Conservation (phyloP, 2,888 invertebrate species). For the Metalampra italica region DNA sequence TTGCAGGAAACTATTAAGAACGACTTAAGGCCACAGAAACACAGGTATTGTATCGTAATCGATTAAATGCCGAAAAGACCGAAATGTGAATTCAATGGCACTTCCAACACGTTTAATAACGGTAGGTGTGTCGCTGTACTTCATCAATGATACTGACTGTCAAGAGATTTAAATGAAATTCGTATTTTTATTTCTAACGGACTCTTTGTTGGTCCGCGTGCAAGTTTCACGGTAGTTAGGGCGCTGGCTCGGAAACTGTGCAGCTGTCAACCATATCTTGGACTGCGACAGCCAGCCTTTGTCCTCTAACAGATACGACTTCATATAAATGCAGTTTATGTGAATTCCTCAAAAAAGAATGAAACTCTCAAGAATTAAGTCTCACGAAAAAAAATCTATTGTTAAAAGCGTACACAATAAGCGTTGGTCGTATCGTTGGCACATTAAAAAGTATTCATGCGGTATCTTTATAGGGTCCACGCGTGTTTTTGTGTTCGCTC, state of each 20-base stretch:
- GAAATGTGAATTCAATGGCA: constrained; percentile 41
- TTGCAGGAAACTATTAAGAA: constrained; percentile 53
- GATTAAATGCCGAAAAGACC: constrained; percentile 43
- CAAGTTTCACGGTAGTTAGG: constrained; percentile 66
- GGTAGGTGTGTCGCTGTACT: constrained; percentile 60
- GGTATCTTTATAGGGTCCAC: constrained; percentile 66
- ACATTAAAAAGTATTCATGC: constrained; percentile 78
- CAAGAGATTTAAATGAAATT: constrained; percentile 59
- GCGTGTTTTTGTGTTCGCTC: constrained; percentile 53
- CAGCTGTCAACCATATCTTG: constrained; percentile 71
- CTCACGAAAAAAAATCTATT: constrained; percentile 64
- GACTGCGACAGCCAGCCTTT: constrained; percentile 61
- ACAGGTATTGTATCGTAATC: constrained; percentile 43
- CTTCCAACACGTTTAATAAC: constrained; percentile 41
- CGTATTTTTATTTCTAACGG: constrained; percentile 64
- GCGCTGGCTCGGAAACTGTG: constrained; percentile 50
- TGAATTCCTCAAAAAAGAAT: constrained; percentile 65
- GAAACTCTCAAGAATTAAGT: constrained; percentile 64
- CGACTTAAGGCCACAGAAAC: constrained; percentile 50
- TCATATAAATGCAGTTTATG: constrained; percentile 77
- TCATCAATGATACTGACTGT: constrained; percentile 44
- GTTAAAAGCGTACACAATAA: constrained; percentile 58
- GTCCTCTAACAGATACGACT: constrained; percentile 66
- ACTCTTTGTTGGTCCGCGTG: constrained; percentile 56
- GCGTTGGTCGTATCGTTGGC: constrained; percentile 75